phyloP scores from a whole-genome alignment of 1,140 invertebrate species.

The Carposina sasakii region DNA sequence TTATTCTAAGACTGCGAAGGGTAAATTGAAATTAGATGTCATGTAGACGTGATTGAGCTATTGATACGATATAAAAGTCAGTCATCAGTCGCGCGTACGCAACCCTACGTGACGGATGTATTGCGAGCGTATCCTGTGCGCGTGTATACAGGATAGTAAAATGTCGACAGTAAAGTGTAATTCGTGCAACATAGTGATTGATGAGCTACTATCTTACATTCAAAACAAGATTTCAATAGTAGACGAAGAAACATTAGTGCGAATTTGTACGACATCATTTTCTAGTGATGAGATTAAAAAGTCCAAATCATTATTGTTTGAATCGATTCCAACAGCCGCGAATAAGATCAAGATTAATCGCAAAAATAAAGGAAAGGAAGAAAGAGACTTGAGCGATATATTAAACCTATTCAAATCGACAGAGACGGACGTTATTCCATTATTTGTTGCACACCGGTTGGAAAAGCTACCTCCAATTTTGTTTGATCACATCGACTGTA shows the following conservation, averaged over 20 bases:
- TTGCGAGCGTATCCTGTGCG: no score
- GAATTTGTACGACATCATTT: slow-evolving; percentile 19
- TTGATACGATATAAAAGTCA: no score
- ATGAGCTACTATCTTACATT: slow-evolving; percentile 14
- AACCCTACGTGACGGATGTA: no score
- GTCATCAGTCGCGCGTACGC: no score
- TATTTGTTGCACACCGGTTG: slow-evolving; percentile 11
- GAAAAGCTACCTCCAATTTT: slow-evolving; percentile 9
- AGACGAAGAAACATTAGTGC: slow-evolving; percentile 21
- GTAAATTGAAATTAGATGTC: no score
- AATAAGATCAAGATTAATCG: slow-evolving; percentile 6
- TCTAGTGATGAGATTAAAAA: slow-evolving; percentile 14
- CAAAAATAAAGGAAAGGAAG: slow-evolving; percentile 17
- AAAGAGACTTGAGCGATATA: slow-evolving; percentile 14
- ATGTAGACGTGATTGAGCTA: no score
- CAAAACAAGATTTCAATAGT: slow-evolving; percentile 22
- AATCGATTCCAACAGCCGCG: no score
- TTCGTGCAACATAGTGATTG: slow-evolving; percentile 2
- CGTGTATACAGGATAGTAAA: no score
- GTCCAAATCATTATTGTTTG: slow-evolving; percentile 18
- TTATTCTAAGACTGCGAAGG: no score
- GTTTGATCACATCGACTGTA: slow-evolving; percentile 15
- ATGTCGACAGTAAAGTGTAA: not conserved
- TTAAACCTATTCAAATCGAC: slow-evolving; percentile 12
- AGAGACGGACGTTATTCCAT: slow-evolving; percentile 4